phyloP scores from a whole-genome alignment of 2,113 vertebrate genomes.

The Malurus elegans region DNA sequence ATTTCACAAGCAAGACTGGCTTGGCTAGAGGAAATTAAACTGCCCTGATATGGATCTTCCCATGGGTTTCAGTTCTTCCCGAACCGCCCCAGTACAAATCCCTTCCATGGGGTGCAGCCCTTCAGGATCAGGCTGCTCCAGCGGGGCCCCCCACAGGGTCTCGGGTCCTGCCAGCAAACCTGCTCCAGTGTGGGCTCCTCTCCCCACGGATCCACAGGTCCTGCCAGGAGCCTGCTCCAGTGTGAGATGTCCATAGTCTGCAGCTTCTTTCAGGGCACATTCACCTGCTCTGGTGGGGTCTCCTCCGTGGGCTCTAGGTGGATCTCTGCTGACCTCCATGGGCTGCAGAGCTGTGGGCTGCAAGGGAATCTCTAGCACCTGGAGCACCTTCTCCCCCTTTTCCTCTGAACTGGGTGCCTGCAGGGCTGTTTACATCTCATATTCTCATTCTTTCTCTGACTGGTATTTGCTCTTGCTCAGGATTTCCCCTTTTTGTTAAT shows the following conservation, averaged over 20 bases:
- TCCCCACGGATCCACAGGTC: background rate
- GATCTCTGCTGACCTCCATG: background rate
- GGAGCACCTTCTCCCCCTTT: background rate
- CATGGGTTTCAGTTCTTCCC: background rate
- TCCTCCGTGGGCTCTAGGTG: background rate
- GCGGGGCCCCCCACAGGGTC: rapidly evolving
- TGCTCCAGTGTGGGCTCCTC: rapidly evolving
- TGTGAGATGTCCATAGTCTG: rapidly evolving
- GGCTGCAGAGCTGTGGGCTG: background rate
- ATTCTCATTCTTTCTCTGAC: background rate
- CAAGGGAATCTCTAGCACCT: rapidly evolving
- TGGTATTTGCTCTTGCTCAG: background rate
- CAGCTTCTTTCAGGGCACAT: background rate
- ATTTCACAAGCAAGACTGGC: background rate
- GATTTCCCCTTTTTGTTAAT: background rate
- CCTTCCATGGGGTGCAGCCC: rapidly evolving
- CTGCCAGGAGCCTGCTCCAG: background rate
- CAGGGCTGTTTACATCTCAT: background rate
- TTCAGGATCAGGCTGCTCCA: background rate
- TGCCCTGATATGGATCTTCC: background rate
- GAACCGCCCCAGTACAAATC: background rate
- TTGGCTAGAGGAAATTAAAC: background rate
- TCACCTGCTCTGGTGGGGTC: background rate
- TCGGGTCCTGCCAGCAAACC: background rate
- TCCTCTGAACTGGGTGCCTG: background rate